Base-by-base conservation (phyloP, 2,797 vertebrate genomes). In the Pangasius krempfi region DNA sequence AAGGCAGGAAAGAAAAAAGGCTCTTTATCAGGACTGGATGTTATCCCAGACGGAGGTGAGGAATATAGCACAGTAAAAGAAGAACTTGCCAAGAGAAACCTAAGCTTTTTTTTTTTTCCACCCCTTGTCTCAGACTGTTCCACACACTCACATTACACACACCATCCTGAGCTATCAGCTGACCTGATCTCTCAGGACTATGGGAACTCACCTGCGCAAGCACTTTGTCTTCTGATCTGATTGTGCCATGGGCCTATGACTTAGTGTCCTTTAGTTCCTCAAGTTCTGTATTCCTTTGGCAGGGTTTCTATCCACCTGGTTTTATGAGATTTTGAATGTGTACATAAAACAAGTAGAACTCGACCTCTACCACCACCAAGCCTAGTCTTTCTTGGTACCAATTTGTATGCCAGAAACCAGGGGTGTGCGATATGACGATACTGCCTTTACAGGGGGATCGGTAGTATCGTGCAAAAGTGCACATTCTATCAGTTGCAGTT, bases 131-230 rank as follows among this genome's bases (percentile, higher is more conserved):
- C 50, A 54, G 76, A 88, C 84, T 82, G 52, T 88, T 86, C 80
- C 78, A 79, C 82, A 73, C 30, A 70, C 86, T 86, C 88, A 80
- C 72, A 88, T 90, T 86, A 88, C 85, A 64, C 70, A 73, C 85
- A 88, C 50, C 86, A 73, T 56, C 70, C 66, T 68, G 60, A 66
- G 30, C 76, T 85, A 92, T 91, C 91, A 89, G 76, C 85, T 62
- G 18, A 62, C 90, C 88, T 16, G 50, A 92, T 92, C 91, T 92
- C 73, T 64, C 52, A 81, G 89, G 84, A 90, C 88, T 90, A 89
- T 92, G 92, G 85, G 91, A 93, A 91, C 90, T 90, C 87, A 91
- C 90, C 91, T 91, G 90, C 58, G 88, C 85, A 91, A 89, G 88
- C 90, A 87, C 81, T 91, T 12, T n/a, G 37, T 58, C 58, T 18